Evolutionary conservation across 2,797 vertebrate species (phyloP), one percentile per base, ranked within the genome.

Genomic region (Coilia nasus): DNA sequence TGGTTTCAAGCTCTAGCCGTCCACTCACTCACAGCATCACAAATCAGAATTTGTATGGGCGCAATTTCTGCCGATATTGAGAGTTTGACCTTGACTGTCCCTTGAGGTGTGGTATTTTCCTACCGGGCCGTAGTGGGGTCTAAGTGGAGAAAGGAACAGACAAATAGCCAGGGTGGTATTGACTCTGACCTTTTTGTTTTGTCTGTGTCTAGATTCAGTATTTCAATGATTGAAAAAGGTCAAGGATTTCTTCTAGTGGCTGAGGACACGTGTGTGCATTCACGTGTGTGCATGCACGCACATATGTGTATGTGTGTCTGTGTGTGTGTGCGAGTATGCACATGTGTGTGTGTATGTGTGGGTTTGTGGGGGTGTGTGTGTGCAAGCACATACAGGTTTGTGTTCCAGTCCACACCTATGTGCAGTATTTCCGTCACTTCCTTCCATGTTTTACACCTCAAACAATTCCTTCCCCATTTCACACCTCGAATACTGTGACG

Each of bases 201-300:
- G 50, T 35, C 67, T 19, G 31, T 21, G 17, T 6, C 19, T 17
- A 44, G 31, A 19, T 78, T 44, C 35, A 35, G 41, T 78, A 31
- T 78, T 6, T 44, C 35, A 78, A 78, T 78, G 44, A 78, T 78
- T 78, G 31, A 78, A 41, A 78, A 78, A 78, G 71, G 71, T 19
- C 35, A 75, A 75, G 28, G 35, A 31, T 75, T 75, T 7, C 15
- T 21, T 71, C 28, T 71, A 14, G 5, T 15, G 64, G 28, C 6
- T 17, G 64, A 71, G 2, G 64, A 71, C 19, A 35, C 28, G 7
- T 54, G 46, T 47, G 46, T 47, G 46, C 10, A 10, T 54, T 9
- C 14, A 14, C 9, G 50, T 54, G 50, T 54, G 50, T 54, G 50
- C 14, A 14, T 54, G 50, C 9, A 14, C 9, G 50, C 50, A 54